These are phyloP conservation scores for Gonatopus flavifemur DNA, from an alignment of 1,140 invertebrate species.

Conservation along the genomic window DNA sequence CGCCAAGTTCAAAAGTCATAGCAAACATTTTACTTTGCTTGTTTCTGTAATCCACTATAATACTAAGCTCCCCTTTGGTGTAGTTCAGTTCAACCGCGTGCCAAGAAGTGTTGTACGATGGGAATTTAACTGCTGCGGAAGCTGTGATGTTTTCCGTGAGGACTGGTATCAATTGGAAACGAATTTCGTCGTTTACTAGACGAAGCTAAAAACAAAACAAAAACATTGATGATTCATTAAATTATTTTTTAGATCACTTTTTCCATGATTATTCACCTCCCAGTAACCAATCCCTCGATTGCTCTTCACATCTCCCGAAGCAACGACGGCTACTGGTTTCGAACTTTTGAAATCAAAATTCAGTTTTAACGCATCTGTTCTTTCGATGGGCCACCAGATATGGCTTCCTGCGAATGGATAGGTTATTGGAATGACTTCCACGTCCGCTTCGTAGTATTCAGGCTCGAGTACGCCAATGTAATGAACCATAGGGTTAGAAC, in stretches of 20 bases:
- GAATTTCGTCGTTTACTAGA: constrained; percentile 77
- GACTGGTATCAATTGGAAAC: constrained; percentile 76
- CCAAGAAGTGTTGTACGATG: constrained; percentile 73
- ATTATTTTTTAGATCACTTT: too few relatives aligned
- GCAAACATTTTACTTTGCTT: constrained; percentile 69
- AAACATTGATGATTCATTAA: too few relatives aligned
- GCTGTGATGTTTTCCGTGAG: constrained; percentile 72
- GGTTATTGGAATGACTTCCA: constrained; percentile 87
- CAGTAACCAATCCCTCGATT: constrained; percentile 76
- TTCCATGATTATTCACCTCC: constrained; percentile 68
- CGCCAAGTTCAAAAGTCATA: constrained; percentile 58
- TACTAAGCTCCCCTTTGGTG: constrained; percentile 69
- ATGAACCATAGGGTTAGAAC: constrained; percentile 79
- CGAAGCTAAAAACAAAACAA: constrained; percentile 62
- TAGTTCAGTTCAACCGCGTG: constrained; percentile 78
- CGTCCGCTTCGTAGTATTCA: constrained; percentile 80
- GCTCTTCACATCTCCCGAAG: constrained; percentile 76
- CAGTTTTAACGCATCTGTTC: constrained; percentile 71
- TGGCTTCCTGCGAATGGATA: constrained; percentile 88
- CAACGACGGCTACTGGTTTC: constrained; percentile 78
- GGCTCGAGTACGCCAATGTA: constrained; percentile 79
- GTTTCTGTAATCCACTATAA: constrained; percentile 74
- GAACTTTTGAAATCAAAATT: constrained; percentile 89
- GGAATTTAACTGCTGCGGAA: constrained; percentile 75
- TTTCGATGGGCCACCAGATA: constrained; percentile 80